Evolutionary conservation across 2,888 invertebrate genomes (phyloP).

Genomic region (Stictocephala bisonia): DNA sequence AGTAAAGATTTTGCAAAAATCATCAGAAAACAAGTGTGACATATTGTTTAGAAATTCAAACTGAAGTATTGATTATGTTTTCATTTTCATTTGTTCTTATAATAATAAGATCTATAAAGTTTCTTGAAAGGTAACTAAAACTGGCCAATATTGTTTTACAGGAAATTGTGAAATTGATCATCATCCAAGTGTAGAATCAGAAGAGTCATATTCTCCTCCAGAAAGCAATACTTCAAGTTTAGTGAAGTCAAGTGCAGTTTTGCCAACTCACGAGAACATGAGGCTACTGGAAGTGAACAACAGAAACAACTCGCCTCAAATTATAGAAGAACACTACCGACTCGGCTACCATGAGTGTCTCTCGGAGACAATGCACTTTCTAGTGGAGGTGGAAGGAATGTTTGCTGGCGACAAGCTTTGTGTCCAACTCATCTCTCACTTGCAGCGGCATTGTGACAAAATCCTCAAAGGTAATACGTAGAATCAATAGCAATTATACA

Average conservation of each 20-base stretch:
- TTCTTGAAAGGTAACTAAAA: too few relatives aligned
- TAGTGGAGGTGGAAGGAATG: slow-evolving; percentile 86
- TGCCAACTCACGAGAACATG: slow-evolving; percentile 11
- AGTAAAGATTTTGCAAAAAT: too few relatives aligned
- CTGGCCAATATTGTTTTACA: too few relatives aligned
- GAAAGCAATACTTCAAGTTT: slow-evolving; percentile 22
- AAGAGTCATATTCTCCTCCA: slow-evolving; percentile 43
- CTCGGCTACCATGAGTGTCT: slow-evolving; percentile 93
- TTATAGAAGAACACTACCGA: slow-evolving; percentile 71
- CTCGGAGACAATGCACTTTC: slow-evolving; percentile 88
- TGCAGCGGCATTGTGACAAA: slow-evolving; percentile 85
- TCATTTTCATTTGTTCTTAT: too few relatives aligned
- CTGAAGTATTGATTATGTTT: too few relatives aligned
- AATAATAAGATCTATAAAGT: too few relatives aligned
- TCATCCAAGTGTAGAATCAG: slow-evolving; percentile 30
- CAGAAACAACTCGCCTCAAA: slow-evolving; percentile 20
- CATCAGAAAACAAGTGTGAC: too few relatives aligned
- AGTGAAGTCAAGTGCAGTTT: neutral
- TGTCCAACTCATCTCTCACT: slow-evolving; percentile 81
- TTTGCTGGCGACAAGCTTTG: slow-evolving; percentile 85
- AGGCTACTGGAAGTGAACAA: slow-evolving; percentile 8
- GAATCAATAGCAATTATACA: neutral
- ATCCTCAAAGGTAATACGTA: slow-evolving; percentile 30
- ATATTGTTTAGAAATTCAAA: too few relatives aligned
- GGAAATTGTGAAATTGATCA: slow-evolving; percentile 30